Evolutionary conservation across 2,113 vertebrate species (phyloP).

Genomic region (Tragelaphus scriptus): DNA sequence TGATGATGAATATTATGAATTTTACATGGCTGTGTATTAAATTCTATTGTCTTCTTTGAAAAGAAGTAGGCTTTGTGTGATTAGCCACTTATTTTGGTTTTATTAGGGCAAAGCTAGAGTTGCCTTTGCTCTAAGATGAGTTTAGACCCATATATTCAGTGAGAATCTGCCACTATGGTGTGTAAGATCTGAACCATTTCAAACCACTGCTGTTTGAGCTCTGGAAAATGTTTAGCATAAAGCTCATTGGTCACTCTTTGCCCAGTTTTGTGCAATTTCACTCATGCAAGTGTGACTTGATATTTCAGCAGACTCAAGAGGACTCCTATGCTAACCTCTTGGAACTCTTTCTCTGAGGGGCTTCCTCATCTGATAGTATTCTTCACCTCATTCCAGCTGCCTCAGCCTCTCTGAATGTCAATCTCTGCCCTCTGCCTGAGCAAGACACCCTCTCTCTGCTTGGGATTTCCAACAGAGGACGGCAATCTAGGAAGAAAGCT

Average conservation of each 20-base stretch:
- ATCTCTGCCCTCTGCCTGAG: neutral
- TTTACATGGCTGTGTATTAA: neutral
- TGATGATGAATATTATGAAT: neutral
- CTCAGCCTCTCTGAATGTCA: neutral
- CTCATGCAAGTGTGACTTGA: neutral
- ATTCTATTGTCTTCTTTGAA: neutral
- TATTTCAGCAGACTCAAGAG: neutral
- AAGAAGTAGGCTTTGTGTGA: neutral
- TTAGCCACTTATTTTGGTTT: neutral
- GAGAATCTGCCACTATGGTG: neutral
- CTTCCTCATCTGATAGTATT: neutral
- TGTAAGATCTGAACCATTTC: neutral
- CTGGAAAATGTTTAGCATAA: neutral
- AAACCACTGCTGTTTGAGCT: neutral
- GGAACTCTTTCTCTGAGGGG: neutral
- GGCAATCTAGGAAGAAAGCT: neutral
- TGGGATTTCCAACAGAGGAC: neutral
- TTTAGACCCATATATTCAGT: neutral
- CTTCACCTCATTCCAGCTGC: neutral
- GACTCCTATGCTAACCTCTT: neutral
- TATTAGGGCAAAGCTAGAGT: neutral
- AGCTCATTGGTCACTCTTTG: neutral
- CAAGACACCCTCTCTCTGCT: neutral
- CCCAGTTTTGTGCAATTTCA: neutral
- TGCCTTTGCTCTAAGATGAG: neutral